Evolutionary conservation across 1,140 invertebrate genomes (phyloP).

Genomic region (Plectrocnemia conspersa): DNA sequence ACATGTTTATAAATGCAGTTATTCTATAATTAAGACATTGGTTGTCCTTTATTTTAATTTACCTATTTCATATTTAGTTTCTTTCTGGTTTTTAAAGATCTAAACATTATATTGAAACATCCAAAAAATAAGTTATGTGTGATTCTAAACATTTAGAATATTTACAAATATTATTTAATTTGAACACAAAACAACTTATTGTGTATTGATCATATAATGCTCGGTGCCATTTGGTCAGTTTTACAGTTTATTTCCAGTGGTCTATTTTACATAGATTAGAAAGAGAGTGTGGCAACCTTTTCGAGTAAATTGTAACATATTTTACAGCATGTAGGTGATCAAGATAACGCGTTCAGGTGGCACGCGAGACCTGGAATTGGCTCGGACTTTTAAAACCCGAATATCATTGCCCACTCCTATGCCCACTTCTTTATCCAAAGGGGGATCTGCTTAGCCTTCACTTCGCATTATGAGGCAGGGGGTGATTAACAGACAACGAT

Average conservation of each 20-base stretch:
- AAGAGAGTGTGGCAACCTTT: slow-evolving; percentile 35
- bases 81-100: too few species aligned
- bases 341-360: slow-evolving; percentile 28
- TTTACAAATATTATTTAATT: too few species aligned
- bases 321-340: slow-evolving; percentile 36
- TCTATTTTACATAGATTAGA: slow-evolving; percentile 31
- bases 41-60: too few species aligned
- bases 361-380: slow-evolving; percentile 20
- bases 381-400: slow-evolving; percentile 16
- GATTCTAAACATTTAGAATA: too few species aligned
- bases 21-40: too few species aligned
- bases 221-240: slow-evolving; percentile 13
- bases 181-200: too few species aligned
- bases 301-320: slow-evolving; percentile 36
- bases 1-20: too few species aligned
- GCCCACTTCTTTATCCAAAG: slow-evolving; percentile 18
- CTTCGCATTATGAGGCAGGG: slow-evolving; percentile 11
- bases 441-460: slow-evolving; percentile 17
- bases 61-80: too few species aligned
- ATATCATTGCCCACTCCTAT: slow-evolving; percentile 23
- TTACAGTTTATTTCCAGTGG: slow-evolving; percentile 32
- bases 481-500: too few species aligned
- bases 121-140: too few species aligned
- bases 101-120: too few species aligned
- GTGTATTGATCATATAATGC: too few species aligned